Conservation (phyloP, 2,113 vertebrate genomes). For the Microtus ochrogaster region DNA sequence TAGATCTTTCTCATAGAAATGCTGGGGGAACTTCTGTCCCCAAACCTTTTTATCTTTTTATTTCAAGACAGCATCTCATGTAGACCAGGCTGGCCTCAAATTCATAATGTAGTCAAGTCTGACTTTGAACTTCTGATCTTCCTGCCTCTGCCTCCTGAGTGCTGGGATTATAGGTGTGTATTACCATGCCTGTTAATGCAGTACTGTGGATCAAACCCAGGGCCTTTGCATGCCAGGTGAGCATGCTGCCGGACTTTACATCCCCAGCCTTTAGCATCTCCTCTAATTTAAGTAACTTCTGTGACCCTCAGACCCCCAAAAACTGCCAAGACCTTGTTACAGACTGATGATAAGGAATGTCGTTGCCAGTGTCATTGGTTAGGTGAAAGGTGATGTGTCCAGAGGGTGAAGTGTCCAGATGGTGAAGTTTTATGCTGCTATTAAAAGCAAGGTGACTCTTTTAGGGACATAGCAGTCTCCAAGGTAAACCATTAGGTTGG, state of each 20-base stretch:
- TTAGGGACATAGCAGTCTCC: rapidly evolving
- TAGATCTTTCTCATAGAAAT: neutral
- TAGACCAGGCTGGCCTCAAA: neutral
- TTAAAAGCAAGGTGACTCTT: neutral
- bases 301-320: neutral
- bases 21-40: neutral
- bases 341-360: neutral
- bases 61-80: neutral
- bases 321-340: rapidly evolving
- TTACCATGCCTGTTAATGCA: neutral
- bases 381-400: too few species aligned
- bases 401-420: too few species aligned
- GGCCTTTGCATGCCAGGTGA: neutral
- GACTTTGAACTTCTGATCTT: neutral
- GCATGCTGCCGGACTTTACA: neutral
- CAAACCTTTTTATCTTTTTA: neutral
- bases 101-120: neutral
- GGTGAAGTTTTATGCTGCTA: neutral
- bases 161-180: neutral
- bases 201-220: neutral
- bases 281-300: neutral
- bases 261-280: neutral
- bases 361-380: neutral
- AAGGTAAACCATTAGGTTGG: neutral
- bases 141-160: neutral